phyloP scores from a whole-genome alignment of 2,113 vertebrate species.

The Strix aluco region DNA sequence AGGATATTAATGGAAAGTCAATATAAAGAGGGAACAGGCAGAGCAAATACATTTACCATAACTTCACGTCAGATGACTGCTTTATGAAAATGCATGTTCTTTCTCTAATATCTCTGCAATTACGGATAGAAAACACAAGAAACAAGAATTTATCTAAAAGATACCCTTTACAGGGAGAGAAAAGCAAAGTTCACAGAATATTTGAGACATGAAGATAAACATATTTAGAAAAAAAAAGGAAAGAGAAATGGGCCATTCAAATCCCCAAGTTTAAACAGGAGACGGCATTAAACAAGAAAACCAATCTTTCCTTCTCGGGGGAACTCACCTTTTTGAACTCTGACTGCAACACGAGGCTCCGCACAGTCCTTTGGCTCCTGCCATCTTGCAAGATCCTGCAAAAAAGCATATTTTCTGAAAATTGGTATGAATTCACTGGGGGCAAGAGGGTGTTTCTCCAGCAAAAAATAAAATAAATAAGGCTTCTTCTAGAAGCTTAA shows the following conservation, averaged over 20 bases:
- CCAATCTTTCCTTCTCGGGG: neutral
- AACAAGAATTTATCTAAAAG: neutral
- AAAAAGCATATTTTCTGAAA: neutral
- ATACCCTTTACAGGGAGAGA: neutral
- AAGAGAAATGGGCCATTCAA: neutral
- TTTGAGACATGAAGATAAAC: neutral
- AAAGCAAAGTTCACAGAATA: neutral
- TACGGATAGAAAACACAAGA: neutral
- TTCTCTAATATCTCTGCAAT: neutral
- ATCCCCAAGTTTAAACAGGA: constrained; percentile 34
- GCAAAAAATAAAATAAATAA: neutral
- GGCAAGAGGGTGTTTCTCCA: neutral
- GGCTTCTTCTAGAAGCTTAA: neutral
- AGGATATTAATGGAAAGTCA: constrained; percentile 23
- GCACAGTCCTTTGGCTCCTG: neutral
- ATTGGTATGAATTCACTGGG: neutral
- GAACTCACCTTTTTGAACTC: constrained; percentile 42
- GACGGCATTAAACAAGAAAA: neutral
- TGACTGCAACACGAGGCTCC: neutral
- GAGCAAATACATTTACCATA: neutral
- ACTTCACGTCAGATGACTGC: neutral
- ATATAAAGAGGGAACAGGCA: neutral
- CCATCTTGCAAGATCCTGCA: neutral
- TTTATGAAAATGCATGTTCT: neutral
- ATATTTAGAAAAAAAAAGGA: neutral